Percentiles rank a stretch among this genome's conserved stretches.
Conservation (phyloP, 2,888 invertebrate species). For the Trachelus stipa region DNA sequence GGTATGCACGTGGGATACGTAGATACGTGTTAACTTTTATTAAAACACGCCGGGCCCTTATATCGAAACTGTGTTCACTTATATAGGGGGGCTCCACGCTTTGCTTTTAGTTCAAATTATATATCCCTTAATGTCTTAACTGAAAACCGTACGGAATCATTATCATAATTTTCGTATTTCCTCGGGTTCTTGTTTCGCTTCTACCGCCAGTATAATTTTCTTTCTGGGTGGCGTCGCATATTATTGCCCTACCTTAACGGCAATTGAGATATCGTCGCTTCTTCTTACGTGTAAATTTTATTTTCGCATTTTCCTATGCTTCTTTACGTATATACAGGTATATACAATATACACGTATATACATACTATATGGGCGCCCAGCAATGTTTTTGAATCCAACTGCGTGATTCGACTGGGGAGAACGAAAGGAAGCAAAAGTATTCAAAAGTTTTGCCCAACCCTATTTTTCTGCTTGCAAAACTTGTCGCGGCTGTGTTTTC, state of each 20-base stretch:
- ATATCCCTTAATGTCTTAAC: constrained; percentile 66
- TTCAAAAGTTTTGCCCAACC: neutral
- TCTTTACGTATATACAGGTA: neutral
- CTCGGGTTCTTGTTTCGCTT: constrained; percentile 45
- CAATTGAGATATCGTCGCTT: constrained; percentile 59
- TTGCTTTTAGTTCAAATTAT: constrained; percentile 61
- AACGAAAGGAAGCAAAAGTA: neutral
- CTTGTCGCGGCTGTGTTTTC: neutral
- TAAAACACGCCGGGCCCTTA: constrained; percentile 50
- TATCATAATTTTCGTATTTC: constrained; percentile 65
- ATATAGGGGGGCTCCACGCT: constrained; percentile 33
- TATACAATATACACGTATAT: too few relatives aligned
- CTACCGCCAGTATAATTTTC: constrained; percentile 53
- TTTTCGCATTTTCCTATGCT: neutral
- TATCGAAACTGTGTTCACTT: constrained; percentile 53
- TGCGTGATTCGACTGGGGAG: neutral
- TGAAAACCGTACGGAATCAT: constrained; percentile 62
- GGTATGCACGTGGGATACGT: constrained; percentile 36
- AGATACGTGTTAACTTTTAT: constrained; percentile 61
- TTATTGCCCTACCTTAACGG: constrained; percentile 61
- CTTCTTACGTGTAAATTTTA: neutral
- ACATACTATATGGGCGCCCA: neutral
- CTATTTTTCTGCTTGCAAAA: neutral
- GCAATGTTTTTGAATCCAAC: neutral
- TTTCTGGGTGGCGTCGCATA: constrained; percentile 60